A percentile compares a stretch with the other conserved stretches of the same genome.
phyloP scores from a whole-genome alignment of 2,797 vertebrate genomes.

The Microtus obscurus region DNA sequence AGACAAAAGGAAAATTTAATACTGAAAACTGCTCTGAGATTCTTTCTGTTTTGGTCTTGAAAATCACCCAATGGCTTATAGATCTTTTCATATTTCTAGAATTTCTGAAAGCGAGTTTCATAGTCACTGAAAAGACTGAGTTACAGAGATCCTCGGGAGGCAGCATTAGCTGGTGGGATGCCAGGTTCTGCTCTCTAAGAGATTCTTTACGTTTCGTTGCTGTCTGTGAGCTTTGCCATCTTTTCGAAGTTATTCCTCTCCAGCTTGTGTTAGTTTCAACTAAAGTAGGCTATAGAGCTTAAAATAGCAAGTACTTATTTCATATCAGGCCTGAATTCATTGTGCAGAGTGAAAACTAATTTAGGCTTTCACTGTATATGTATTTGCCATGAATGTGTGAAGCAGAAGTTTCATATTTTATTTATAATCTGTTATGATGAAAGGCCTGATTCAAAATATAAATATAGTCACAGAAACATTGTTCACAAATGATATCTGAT shows the following conservation, averaged over 20 bases:
- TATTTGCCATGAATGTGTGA: slow-evolving; percentile 5
- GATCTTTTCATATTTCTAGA: neutral
- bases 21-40: neutral
- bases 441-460: slow-evolving; percentile 56
- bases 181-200: neutral
- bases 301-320: neutral
- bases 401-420: slow-evolving; percentile 65
- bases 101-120: neutral
- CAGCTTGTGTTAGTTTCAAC: neutral
- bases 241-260: slow-evolving; percentile 1
- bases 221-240: neutral
- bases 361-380: neutral
- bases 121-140: neutral
- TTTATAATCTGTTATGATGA: slow-evolving; percentile 59
- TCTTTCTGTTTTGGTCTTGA: neutral
- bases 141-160: neutral
- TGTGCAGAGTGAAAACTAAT: slow-evolving; percentile 11
- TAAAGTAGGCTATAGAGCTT: neutral
- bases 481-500: slow-evolving; percentile 18
- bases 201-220: neutral
- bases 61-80: neutral
- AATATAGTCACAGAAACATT: neutral
- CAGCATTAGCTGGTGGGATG: neutral
- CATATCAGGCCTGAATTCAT: neutral
- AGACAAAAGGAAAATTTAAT: neutral